Base-by-base conservation (phyloP, 2,888 invertebrate species). In the Vanessa cardui region DNA sequence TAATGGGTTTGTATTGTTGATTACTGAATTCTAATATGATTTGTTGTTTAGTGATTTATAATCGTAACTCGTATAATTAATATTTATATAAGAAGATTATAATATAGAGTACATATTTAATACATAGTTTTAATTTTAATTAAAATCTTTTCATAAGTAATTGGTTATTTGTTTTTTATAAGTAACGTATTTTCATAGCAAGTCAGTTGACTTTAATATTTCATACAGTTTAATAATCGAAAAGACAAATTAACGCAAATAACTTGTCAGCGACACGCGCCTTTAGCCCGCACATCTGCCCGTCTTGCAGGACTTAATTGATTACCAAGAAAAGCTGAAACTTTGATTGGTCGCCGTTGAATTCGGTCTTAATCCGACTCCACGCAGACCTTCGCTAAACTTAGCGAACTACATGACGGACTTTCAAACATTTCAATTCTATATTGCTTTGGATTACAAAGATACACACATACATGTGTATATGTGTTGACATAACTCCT, bases 301-400 rank as follows among this genome's bases (percentile, higher is more conserved):
- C 72, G 75, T 72, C 79, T 76, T 74, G 76, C 76, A 77, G 77
- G 75, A 75, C 77, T 77, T 81, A 82, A 85, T 85, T 85, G 84
- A 86, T 87, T 85, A 79, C 76, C 74, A 77, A 78, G 79, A 77
- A 78, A 79, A 78, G 80, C 79, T 74, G 75, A 74, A 85, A 85
- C 82, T 86, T 83, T 81, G 86, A 86, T 86, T 85, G 85, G 77
- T 83, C 80, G 80, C 79, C 69, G 74, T 69, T 72, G 73, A 73
- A 73, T 75, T 74, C 71, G 66, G 67, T 67, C 72, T 76, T 76
- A 76, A 81, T 85, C 83, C 83, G 79, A 73, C 72, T 72, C 64
- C 66, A 65, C 63, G 70, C 68, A 62, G 69, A 73, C 72, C 72
- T 68, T 72, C 52, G 68, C 67, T 67, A 33, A 69, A 72, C 61